Base-by-base conservation (phyloP, 2,888 invertebrate genomes). In the Phrixothrix hirtus region DNA sequence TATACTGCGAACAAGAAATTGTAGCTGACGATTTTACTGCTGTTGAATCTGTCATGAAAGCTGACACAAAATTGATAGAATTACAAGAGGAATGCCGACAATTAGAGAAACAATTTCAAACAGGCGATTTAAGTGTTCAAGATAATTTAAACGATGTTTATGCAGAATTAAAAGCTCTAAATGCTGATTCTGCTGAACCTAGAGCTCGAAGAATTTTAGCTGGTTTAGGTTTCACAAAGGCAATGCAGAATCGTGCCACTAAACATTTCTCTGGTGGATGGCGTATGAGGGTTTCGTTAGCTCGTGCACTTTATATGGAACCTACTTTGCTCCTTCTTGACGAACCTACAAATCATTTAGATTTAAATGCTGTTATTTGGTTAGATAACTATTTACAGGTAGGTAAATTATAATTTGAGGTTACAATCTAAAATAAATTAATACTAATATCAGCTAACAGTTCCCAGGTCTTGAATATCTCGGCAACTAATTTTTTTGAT, bases 361-460 rank as follows among this genome's bases (percentile, higher is more conserved):
- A 99, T 82, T 81, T 99, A 50, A 99, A 99, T 72, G 99, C 99
- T 60, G 99, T 99, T 38, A 99, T 99, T 81, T 99, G 99, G 99
- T 82, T 99, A 47, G 99, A 99, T 73, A 98, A 99, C 89, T 92
- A 78, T 81, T 85, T 78, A 31, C 39, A 53, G 47, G 53, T 53
- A 27, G 36, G 21, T 14, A 21, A 12, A 16, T 39, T 16, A 14
- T 34, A 29, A 35, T 37, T 10, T 27, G 7, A 14, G 26, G 14
- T 44, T 36, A 15, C 4, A 16, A 14, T 15, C n/a, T 14, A 32
- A 15, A 25, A 7, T 25, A 25, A 25, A 25, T n/a, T n/a, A n/a
- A n/a, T n/a, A n/a, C n/a, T n/a, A n/a, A n/a, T n/a, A n/a, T n/a
- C n/a, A n/a, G n/a, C n/a, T n/a, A n/a, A n/a, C n/a, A n/a, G n/a